Percentiles rank a stretch among this genome's conserved stretches.
These are phyloP conservation scores for Trissolcus basalis DNA, from an alignment of 1,140 invertebrate genomes.

Conservation along the genomic window DNA sequence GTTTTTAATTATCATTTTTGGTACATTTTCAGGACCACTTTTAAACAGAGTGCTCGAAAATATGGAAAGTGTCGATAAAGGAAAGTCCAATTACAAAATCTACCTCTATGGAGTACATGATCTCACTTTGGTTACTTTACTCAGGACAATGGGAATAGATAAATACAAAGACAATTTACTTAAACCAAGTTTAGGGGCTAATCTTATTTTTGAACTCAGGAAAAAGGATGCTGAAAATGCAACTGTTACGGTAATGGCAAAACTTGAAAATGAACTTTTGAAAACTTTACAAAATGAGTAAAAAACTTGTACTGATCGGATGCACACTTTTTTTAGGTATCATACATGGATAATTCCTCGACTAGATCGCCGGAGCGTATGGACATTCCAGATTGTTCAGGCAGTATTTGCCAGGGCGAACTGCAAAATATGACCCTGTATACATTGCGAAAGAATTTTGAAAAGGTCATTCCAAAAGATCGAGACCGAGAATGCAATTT, in stretches of 20 bases:
- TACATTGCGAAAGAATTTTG: slow-evolving; percentile 69
- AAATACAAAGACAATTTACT: slow-evolving; percentile 77
- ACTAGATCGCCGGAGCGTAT: slow-evolving; percentile 64
- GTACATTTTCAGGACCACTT: slow-evolving; percentile 64
- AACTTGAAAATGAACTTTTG: not conserved
- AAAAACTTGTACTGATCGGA: not conserved
- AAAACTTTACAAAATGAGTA: slow-evolving; percentile 3
- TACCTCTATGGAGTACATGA: slow-evolving; percentile 85
- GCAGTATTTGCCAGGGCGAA: not conserved
- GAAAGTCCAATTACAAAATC: slow-evolving; percentile 73
- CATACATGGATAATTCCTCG: slow-evolving; percentile 39
- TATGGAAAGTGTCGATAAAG: slow-evolving; percentile 65
- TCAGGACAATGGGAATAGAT: slow-evolving; percentile 79
- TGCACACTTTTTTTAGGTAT: slow-evolving; percentile 2
- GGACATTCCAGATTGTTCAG: slow-evolving; percentile 73
- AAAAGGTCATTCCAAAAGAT: slow-evolving; percentile 74
- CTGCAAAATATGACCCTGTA: slow-evolving; percentile 72
- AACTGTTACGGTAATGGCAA: slow-evolving; percentile 67
- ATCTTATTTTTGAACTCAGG: slow-evolving; percentile 80
- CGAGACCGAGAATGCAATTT: too few species aligned
- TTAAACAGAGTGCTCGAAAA: slow-evolving; percentile 70
- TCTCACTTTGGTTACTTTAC: slow-evolving; percentile 82
- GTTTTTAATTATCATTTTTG: slow-evolving; percentile 6
- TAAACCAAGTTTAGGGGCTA: slow-evolving; percentile 83
- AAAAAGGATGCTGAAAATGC: slow-evolving; percentile 25